Base-by-base conservation (phyloP, 2,113 vertebrate species). In the Numida meleagris region DNA sequence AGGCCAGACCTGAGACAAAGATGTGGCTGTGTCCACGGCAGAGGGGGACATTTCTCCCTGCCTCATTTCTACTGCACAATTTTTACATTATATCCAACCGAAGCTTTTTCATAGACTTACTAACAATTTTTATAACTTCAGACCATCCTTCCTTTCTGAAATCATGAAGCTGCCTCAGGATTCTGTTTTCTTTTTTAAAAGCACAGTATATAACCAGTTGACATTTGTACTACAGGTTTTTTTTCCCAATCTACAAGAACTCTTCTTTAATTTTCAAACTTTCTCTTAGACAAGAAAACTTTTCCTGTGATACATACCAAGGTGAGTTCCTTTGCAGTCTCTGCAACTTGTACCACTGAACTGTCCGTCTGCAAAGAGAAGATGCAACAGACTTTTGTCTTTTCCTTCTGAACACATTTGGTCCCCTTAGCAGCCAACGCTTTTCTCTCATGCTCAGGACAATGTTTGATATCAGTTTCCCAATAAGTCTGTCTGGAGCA, bases 11-110 rank as follows among this genome's bases (percentile, higher is more conserved):
- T 20, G 38, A 55, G 43, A 34, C 8, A 25, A 63, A 50, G n/a
- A 58, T 1, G 15, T 65, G 20, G 43, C 23, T 71, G 40, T 67
- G 38, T 23, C 40, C 2, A 0, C 15, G 59, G 58, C 0, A 0
- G 45, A 70, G 19, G 8, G 12, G 16, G 5, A 25, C 14, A 36
- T 6, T 45, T 42, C 34, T 68, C 45, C 12, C 33, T 57, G 45
- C 10, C 18, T 48, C 31, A 71, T 57, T 9, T 74, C 25, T n/a
- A 63, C 51, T n/a, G 34, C 18, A 45, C 59, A 42, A n/a, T 14
- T 89, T 89, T 77, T 51, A 31, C 20, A 36, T 45, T 24, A 16
- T 18, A 20, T 13, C 10, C 38, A 53, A 55, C 48, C 12, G 19
- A 31, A 72, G 27, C 36, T 53, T 88, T 51, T 33, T 43, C 19